Conservation (phyloP, 2,888 invertebrate species). For the Cephus pulcher region DNA sequence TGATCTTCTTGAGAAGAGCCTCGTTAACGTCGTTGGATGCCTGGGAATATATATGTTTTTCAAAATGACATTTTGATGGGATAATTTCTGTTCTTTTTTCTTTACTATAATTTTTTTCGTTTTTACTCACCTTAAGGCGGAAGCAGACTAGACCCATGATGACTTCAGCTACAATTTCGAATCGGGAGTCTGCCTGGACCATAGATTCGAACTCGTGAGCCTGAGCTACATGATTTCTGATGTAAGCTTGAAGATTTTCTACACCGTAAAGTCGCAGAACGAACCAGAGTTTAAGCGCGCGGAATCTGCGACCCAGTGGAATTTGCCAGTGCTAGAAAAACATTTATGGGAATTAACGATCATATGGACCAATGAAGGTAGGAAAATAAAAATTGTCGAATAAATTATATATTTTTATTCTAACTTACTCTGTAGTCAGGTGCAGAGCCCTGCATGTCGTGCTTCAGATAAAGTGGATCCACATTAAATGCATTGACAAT, state of each 20-base stretch:
- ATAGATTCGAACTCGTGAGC: slow-evolving; percentile 89
- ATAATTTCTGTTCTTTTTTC: background rate
- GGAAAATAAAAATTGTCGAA: slow-evolving; percentile 11
- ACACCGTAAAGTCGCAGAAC: slow-evolving; percentile 91
- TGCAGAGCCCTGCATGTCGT: slow-evolving; percentile 89
- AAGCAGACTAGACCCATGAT: slow-evolving; percentile 98
- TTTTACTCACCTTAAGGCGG: slow-evolving; percentile 77
- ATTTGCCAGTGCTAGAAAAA: slow-evolving; percentile 90
- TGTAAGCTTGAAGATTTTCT: slow-evolving; percentile 86
- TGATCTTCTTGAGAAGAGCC: slow-evolving; percentile 82
- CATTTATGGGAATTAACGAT: slow-evolving; percentile 4
- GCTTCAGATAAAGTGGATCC: slow-evolving; percentile 95
- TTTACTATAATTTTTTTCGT: background rate
- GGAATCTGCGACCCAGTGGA: slow-evolving; percentile 91
- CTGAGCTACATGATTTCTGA: slow-evolving; percentile 85
- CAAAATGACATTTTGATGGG: background rate
- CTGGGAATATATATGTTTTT: slow-evolving; percentile 52
- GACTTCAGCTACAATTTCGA: slow-evolving; percentile 91
- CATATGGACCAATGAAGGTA: background rate
- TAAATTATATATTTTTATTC: background rate
- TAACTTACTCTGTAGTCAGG: slow-evolving; percentile 85
- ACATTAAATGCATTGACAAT: slow-evolving; percentile 97
- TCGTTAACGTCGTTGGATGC: slow-evolving; percentile 87
- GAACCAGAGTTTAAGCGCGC: slow-evolving; percentile 95
- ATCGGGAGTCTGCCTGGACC: slow-evolving; percentile 81